Evolutionary conservation across 2,113 vertebrate species (phyloP).

Genomic region (Papio anubis): DNA sequence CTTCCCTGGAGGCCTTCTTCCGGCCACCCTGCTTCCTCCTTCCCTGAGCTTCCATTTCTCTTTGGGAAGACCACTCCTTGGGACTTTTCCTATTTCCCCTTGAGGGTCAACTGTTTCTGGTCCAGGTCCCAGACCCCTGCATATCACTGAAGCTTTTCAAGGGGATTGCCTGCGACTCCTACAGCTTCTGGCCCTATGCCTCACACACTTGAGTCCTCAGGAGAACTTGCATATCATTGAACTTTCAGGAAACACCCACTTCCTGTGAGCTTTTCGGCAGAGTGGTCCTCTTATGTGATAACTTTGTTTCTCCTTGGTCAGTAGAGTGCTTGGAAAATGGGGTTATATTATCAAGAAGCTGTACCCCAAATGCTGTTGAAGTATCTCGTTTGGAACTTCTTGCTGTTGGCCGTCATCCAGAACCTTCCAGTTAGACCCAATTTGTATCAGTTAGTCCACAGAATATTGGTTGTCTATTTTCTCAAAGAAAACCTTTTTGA

Average conservation of each 20-base stretch:
- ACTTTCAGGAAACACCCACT: neutral
- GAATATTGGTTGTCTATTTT: neutral
- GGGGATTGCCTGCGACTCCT: neutral
- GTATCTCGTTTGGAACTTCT: neutral
- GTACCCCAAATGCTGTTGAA: neutral
- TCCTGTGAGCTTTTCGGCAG: neutral
- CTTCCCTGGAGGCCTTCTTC: neutral
- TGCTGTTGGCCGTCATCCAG: neutral
- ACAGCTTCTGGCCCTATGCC: neutral
- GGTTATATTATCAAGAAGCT: neutral
- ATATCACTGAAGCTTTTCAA: neutral
- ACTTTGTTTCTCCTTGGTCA: neutral
- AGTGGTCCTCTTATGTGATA: neutral
- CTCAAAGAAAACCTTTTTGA: neutral
- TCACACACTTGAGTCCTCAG: neutral
- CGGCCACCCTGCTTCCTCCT: neutral
- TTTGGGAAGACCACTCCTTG: neutral
- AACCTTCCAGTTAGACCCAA: neutral
- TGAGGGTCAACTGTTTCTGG: neutral
- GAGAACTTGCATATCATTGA: neutral
- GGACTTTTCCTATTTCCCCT: neutral
- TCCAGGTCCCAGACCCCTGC: neutral
- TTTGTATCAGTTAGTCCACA: neutral
- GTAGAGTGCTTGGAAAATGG: neutral
- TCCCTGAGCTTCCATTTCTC: neutral